Conservation (phyloP, 2,888 invertebrate genomes). For the Blera fallax region DNA sequence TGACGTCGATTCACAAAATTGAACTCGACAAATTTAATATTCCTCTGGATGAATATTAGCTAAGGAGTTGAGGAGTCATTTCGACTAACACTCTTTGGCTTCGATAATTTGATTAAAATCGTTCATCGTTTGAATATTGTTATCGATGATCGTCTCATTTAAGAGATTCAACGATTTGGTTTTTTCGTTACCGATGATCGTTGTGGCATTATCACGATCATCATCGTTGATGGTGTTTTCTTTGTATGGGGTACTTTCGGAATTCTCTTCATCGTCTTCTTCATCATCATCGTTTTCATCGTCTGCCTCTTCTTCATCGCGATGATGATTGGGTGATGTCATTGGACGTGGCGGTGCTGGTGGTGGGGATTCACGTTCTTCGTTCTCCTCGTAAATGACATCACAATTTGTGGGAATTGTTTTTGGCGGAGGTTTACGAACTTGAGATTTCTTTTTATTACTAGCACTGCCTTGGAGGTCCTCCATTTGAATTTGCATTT, state of each 20-base stretch:
- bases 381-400: conserved; percentile 81
- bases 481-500: conserved; percentile 83
- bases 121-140: conserved; percentile 41
- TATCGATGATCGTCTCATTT: conserved; percentile 27
- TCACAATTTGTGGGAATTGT: conserved; percentile 81
- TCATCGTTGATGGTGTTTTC: conserved; percentile 65
- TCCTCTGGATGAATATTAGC: background rate
- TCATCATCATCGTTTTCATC: conserved; percentile 23
- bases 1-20: background rate
- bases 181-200: conserved; percentile 42
- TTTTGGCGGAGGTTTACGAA: conserved; percentile 80
- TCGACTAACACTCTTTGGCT: conserved; percentile 50
- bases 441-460: conserved; percentile 73
- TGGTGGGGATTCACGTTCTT: conserved; percentile 78
- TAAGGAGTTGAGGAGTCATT: background rate
- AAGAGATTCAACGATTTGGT: conserved; percentile 44
- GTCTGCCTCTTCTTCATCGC: conserved; percentile 6
- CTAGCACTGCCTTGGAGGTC: conserved; percentile 75
- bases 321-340: conserved; percentile 32
- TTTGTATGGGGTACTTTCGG: conserved; percentile 40
- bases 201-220: conserved; percentile 42
- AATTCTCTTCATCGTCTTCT: conserved; percentile 50
- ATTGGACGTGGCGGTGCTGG: conserved; percentile 57
- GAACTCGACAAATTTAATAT: background rate
- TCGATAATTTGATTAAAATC: conserved; percentile 55